Percentiles rank a stretch among this genome's conserved stretches.
Evolutionary conservation across 2,797 vertebrate genomes (phyloP).

Genomic region (Neosilurus hyrtlii): DNA sequence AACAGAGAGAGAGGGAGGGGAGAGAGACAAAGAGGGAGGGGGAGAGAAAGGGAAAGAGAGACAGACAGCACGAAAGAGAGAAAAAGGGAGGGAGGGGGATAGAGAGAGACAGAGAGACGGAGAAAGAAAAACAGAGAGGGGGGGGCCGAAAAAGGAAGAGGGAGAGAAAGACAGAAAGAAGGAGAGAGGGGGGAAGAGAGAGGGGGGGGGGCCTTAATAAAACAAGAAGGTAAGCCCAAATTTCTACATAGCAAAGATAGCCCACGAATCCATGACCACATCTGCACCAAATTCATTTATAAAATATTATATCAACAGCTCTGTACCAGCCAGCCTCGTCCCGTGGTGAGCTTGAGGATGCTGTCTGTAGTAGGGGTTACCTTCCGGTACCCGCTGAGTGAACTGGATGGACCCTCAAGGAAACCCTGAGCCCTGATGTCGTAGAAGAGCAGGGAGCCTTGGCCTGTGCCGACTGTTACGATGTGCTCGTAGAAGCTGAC

Average conservation of each 20-base stretch:
- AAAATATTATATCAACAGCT: not conserved
- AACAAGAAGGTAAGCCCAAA: not conserved
- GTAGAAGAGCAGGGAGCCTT: constrained; percentile 93
- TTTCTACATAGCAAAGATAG: not conserved
- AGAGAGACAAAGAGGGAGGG: not conserved
- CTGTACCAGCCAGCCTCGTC: constrained; percentile 93
- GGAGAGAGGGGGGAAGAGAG: too few relatives aligned
- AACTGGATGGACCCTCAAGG: constrained; percentile 79
- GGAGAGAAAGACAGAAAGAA: too few relatives aligned
- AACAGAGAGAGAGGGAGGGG: too few relatives aligned
- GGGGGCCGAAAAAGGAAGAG: too few relatives aligned
- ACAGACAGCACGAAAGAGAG: not conserved
- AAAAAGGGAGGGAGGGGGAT: too few relatives aligned
- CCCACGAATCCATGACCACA: not conserved
- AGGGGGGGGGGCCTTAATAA: too few relatives aligned
- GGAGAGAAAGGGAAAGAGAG: not conserved
- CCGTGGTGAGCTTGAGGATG: constrained; percentile 90
- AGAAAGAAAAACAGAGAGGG: too few relatives aligned
- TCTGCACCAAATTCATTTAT: not conserved
- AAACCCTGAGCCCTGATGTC: constrained; percentile 95
- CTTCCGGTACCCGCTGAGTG: constrained; percentile 74
- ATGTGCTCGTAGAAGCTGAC: constrained; percentile 99
- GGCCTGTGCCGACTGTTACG: constrained; percentile 96
- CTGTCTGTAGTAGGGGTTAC: constrained; percentile 78
- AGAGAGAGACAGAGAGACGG: too few relatives aligned